A percentile compares a stretch with the other conserved stretches of the same genome.
Conservation (phyloP, 2,113 vertebrate species). For the Salminus brasiliensis region DNA sequence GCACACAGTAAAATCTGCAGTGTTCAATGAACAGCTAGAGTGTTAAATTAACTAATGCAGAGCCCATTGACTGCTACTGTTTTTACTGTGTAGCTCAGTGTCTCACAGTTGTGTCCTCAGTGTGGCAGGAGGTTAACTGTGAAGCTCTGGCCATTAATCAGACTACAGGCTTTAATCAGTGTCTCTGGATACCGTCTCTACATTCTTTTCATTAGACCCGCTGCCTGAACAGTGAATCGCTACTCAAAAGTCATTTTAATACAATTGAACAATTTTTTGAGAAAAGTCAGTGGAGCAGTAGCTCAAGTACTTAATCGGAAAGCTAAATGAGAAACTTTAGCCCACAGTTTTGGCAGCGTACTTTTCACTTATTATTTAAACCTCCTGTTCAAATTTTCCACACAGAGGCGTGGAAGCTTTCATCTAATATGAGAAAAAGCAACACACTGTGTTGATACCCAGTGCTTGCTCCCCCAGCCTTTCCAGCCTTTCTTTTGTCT, state of each 20-base stretch:
- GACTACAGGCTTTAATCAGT: conserved; percentile 14
- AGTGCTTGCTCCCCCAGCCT: no score
- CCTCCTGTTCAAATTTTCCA: not conserved
- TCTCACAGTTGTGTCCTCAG: not conserved
- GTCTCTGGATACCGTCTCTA: not conserved
- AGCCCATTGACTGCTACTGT: conserved; percentile 16
- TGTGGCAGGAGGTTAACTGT: not conserved
- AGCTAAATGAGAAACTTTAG: not conserved
- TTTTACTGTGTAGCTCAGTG: conserved; percentile 1
- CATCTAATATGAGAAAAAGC: not conserved
- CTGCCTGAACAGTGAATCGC: not conserved
- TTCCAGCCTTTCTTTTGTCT: not conserved
- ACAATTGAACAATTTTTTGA: not conserved
- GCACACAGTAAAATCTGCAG: conserved; percentile 30
- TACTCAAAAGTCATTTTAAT: not conserved
- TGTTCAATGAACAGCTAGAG: conserved; percentile 33
- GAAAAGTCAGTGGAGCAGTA: not conserved
- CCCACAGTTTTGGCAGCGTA: not conserved
- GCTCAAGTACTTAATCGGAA: not conserved
- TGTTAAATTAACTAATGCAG: conserved; percentile 38
- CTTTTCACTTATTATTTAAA: not conserved
- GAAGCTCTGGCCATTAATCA: conserved; percentile 31
- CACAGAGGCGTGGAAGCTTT: not conserved
- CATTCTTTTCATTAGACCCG: not conserved
- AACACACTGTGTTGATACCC: not conserved